Evolutionary conservation across 2,888 invertebrate genomes (phyloP), one percentile per base, ranked within the genome.

Genomic region (Chelonus formosanus): DNA sequence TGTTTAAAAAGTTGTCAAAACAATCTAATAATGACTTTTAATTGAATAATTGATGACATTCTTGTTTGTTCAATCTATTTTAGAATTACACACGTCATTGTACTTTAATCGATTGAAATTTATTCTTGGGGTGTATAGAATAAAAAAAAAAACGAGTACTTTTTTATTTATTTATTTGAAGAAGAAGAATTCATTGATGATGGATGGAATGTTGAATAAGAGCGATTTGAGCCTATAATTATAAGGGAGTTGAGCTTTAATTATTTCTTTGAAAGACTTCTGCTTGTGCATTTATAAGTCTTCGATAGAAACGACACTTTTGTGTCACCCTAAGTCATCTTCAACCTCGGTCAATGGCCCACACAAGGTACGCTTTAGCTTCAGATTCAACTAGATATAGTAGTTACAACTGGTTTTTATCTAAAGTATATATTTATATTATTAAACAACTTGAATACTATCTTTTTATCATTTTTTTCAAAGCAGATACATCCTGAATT

Each of bases 251-350:
- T 20, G 20, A 20, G 71, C 69, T 76, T 76, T 77, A 77, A 81
- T 80, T 75, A 75, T 71, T 76, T 71, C 71, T 74, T 78, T 80
- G 74, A 80, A 80, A 79, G 80, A 80, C 76, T 81, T 81, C 79
- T 77, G 80, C 77, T 82, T 80, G 76, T 69, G 74, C 75, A 73
- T 72, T 76, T 73, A 71, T 74, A 72, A 76, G 79, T 77, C 78
- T 81, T 80, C 79, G 70, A 72, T 74, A 70, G 69, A 67, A 68
- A 67, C 71, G 70, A 72, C 57, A 50, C 56, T 67, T 60, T 56
- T 65, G 52, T 65, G 57, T 48, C 63, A 68, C 66, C 70, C 62
- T 31, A 56, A 34, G 65, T 65, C 47, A 63, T 48, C 40, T 45
- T 52, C 67, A 58, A 63, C 66, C 31, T 66, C 68, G 73, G 76